phyloP scores from a whole-genome alignment of 2,888 invertebrate genomes.

The Drosophila mayaguana region DNA sequence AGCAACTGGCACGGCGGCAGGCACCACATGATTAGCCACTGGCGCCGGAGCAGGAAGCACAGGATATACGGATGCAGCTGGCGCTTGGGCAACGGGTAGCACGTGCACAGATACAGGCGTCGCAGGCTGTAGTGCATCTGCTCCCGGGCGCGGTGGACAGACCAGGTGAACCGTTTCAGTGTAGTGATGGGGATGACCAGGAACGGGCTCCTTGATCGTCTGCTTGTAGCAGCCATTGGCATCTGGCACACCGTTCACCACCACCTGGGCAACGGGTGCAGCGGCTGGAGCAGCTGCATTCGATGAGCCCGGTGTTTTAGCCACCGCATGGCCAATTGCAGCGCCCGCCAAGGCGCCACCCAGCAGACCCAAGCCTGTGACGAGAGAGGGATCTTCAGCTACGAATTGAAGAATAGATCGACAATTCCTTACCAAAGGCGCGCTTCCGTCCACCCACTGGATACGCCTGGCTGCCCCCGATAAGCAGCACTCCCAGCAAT shows the following conservation, averaged over 20 bases:
- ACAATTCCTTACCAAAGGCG: constrained; percentile 53
- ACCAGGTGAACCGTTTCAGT: constrained; percentile 64
- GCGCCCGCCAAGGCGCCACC: constrained; percentile 64
- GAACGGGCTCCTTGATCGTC: constrained; percentile 59
- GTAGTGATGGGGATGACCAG: constrained; percentile 43
- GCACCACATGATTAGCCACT: not conserved
- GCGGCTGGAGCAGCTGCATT: constrained; percentile 37
- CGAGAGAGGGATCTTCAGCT: not conserved
- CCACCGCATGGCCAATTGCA: constrained; percentile 44
- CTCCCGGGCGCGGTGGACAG: constrained; percentile 45
- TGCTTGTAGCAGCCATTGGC: constrained; percentile 67
- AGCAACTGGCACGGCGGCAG: not conserved
- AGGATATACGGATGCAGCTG: not conserved
- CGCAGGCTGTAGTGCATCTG: constrained; percentile 15
- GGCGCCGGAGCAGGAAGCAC: not conserved
- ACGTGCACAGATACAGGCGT: not conserved
- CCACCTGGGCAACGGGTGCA: constrained; percentile 45
- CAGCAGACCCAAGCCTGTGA: constrained; percentile 54
- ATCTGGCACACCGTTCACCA: constrained; percentile 48
- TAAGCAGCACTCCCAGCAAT: constrained; percentile 42
- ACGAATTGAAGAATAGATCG: not conserved
- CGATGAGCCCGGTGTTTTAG: constrained; percentile 20
- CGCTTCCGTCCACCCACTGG: constrained; percentile 56
- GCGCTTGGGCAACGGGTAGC: constrained; percentile 7
- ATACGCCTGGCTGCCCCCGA: constrained; percentile 36